Base-by-base conservation (phyloP, 2,113 vertebrate genomes). In the Felis chaus region DNA sequence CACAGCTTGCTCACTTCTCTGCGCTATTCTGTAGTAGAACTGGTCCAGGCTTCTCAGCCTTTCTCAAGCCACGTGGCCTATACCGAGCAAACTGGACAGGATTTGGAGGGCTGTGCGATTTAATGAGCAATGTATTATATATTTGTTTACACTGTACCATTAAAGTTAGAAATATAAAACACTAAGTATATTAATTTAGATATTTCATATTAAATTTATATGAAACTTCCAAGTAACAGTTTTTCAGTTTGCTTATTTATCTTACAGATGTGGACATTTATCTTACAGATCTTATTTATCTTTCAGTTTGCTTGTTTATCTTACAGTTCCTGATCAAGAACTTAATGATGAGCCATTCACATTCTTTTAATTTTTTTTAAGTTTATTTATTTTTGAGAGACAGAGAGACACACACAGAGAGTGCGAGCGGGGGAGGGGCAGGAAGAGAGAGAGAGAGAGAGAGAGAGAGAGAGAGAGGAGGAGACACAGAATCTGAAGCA, bases 111-210 rank as follows among this genome's bases (percentile, higher is more conserved):
- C 23, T 21, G 33, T 68, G 63, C 19, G 11, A 16, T 82, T 45
- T 0, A 3, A 71, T 65, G n/a, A 61, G 14, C 65, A 76, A 29
- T 23, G 74, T 55, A 80, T 65, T 82, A 73, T 31, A 2, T 66
- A 76, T 41, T 57, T 74, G 16, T 68, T 92, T 68, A 87, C 12
- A 61, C 45, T 29, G 57, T 23, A 27, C 23, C 78, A 39, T 80
- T 96, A 95, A 63, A 93, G 85, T 73, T 78, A 87, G 81, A 96
- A 94, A 61, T 21, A 66, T 41, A 82, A 94, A 82, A 87, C 57
- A 68, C 27, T 50, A 82, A 82, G 63, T 27, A 89, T 66, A 78
- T 74, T 88, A 50, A 16, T 55, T 85, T 83, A 50, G 36, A 19
- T 27, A 74, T 12, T 50, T 96, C 68, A 89, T 61, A 82, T 81